Percentiles rank a stretch among this genome's conserved stretches.
Conservation (phyloP, 1,140 invertebrate species). For the Contarinia nasturtii region DNA sequence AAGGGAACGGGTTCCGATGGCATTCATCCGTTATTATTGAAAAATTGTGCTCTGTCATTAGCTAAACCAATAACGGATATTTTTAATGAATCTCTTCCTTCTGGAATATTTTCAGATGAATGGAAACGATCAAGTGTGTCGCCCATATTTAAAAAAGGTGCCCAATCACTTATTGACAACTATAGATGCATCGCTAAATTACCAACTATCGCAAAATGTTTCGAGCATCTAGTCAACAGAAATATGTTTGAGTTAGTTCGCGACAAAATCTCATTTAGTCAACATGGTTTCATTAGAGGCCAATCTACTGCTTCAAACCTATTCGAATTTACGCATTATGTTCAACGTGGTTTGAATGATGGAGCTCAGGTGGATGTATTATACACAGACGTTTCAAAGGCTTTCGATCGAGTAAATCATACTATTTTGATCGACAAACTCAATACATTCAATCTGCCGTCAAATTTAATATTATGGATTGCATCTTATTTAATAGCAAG, state of each 20-base stretch:
- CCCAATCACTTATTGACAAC: neutral
- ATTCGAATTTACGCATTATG: constrained; percentile 7
- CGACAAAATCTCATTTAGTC: constrained; percentile 3
- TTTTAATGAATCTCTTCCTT: neutral
- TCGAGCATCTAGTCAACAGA: neutral
- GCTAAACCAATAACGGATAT: neutral
- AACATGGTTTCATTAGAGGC: constrained; percentile 12
- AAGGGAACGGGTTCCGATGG: neutral
- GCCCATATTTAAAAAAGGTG: neutral
- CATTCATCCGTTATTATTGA: neutral
- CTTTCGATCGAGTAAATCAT: constrained; percentile 14
- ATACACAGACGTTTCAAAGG: constrained; percentile 16
- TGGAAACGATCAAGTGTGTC: neutral
- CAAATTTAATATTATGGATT: constrained; percentile 10
- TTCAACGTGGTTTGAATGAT: constrained; percentile 7
- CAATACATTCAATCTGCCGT: constrained; percentile 3
- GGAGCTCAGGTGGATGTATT: constrained; percentile 12
- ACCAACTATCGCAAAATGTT: neutral
- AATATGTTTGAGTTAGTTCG: no score
- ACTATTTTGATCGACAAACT: neutral
- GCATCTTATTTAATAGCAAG: constrained; percentile 10
- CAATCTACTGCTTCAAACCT: constrained; percentile 12
- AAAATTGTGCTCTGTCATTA: neutral
- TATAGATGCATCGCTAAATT: neutral
- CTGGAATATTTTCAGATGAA: neutral